Conservation (phyloP, 2,113 vertebrate species). For the Dermatemys mawii region DNA sequence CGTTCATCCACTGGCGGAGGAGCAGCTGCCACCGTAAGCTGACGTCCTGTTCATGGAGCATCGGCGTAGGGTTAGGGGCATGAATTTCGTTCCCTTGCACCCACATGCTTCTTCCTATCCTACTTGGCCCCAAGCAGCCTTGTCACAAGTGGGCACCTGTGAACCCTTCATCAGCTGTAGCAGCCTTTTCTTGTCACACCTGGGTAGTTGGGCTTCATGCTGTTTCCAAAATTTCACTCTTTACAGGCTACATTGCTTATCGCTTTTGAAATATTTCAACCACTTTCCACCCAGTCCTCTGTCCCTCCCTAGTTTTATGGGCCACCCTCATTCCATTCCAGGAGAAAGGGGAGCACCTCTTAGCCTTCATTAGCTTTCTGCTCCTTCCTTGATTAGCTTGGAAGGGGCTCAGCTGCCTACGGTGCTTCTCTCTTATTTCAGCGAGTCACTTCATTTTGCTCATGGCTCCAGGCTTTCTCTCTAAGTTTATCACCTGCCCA, state of each 20-base stretch:
- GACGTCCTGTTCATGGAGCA: neutral
- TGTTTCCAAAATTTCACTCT: neutral
- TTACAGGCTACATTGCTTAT: neutral
- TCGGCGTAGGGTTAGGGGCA: neutral
- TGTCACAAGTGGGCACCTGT: neutral
- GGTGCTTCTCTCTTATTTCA: neutral
- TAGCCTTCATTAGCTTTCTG: neutral
- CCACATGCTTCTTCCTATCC: neutral
- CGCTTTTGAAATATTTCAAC: constrained; percentile 3
- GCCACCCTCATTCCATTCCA: neutral
- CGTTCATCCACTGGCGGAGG: neutral
- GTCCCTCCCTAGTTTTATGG: neutral
- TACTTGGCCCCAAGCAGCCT: too few species aligned
- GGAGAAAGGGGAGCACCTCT: neutral
- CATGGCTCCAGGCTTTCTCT: neutral
- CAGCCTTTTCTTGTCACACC: neutral
- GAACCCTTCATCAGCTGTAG: neutral
- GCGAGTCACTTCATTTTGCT: neutral
- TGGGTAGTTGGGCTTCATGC: neutral
- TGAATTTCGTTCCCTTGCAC: neutral
- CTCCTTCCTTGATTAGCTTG: neutral
- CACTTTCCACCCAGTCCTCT: accelerated
- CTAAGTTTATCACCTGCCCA: neutral
- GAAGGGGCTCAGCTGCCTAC: neutral
- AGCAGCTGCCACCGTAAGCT: neutral